Evolutionary conservation across 2,797 vertebrate species (phyloP).

Genomic region (Spondyliosoma cantharus): DNA sequence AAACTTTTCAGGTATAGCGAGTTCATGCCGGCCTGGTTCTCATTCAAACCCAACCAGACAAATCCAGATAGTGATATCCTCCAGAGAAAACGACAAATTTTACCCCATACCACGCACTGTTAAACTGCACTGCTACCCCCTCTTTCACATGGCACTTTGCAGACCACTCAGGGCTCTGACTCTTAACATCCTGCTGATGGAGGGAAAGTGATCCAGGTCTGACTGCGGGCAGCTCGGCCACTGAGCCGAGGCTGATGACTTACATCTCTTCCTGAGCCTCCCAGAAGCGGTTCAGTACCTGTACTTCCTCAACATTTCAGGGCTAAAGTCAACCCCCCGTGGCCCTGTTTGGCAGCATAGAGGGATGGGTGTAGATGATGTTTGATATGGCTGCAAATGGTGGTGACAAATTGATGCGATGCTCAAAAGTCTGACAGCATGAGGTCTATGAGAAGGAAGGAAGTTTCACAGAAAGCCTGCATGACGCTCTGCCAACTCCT

Average conservation of each 20-base stretch:
- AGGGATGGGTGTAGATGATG: conserved; percentile 42
- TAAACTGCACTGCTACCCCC: conserved; percentile 32
- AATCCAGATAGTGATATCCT: conserved; percentile 13
- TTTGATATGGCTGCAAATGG: conserved; percentile 53
- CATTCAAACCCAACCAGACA: conserved; percentile 30
- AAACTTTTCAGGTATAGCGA: conserved; percentile 35
- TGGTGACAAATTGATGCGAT: conserved; percentile 49
- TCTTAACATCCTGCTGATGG: conserved; percentile 71
- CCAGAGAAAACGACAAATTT: conserved; percentile 52
- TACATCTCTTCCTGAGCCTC: conserved; percentile 52
- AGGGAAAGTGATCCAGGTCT: conserved; percentile 65
- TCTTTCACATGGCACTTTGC: conserved; percentile 53
- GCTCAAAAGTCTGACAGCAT: conserved; percentile 36
- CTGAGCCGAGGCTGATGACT: conserved; percentile 68
- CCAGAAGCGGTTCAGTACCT: conserved; percentile 55
- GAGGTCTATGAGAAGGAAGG: conserved; percentile 4
- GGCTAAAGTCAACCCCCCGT: conserved; percentile 43
- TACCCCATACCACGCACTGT: conserved; percentile 31
- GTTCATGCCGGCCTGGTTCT: conserved; percentile 13
- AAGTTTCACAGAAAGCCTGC: conserved; percentile 1
- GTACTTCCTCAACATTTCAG: conserved; percentile 53
- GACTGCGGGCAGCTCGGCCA: conserved; percentile 64
- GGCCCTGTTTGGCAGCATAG: conserved; percentile 9
- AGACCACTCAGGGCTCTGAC: conserved; percentile 58
- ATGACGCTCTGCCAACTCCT: neutral